A percentile compares a stretch with the other conserved stretches of the same genome.
Conservation (phyloP, 2,888 invertebrate genomes). For the Polydrusus tereticollis region DNA sequence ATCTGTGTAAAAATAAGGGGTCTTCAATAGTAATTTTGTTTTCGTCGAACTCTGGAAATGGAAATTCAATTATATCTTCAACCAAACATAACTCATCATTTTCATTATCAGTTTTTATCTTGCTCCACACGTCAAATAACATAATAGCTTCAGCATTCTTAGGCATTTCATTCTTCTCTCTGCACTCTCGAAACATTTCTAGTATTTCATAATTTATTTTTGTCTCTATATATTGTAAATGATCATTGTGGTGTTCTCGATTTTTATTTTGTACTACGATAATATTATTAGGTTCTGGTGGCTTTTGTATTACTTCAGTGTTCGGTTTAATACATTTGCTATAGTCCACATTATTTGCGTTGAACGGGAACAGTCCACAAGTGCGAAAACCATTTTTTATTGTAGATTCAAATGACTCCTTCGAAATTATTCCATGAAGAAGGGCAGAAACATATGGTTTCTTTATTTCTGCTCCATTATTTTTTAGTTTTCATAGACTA, state of each 20-base stretch:
- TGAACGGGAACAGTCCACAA: not conserved
- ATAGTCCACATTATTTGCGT: not conserved
- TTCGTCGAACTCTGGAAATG: not conserved
- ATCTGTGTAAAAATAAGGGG: too few relatives aligned
- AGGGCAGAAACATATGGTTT: conserved; percentile 12
- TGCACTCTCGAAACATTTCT: not conserved
- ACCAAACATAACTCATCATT: not conserved
- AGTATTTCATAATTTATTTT: not conserved
- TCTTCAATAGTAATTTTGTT: too few relatives aligned
- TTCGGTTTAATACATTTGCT: not conserved
- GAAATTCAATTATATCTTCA: not conserved
- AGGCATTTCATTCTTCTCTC: not conserved
- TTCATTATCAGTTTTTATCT: not conserved
- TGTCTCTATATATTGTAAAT: too few relatives aligned
- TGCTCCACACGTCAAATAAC: not conserved
- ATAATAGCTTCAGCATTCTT: not conserved
- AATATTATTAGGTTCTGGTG: too few relatives aligned
- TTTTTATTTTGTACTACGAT: too few relatives aligned
- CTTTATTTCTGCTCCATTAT: conserved; percentile 13
- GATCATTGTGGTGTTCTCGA: too few relatives aligned
- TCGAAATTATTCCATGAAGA: conserved; percentile 5
- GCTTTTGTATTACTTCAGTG: not conserved
- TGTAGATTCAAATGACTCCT: not conserved
- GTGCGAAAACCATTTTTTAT: not conserved
- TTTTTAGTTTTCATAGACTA: not conserved